phyloP scores from a whole-genome alignment of 2,888 invertebrate species.

The Artemia sinica region DNA sequence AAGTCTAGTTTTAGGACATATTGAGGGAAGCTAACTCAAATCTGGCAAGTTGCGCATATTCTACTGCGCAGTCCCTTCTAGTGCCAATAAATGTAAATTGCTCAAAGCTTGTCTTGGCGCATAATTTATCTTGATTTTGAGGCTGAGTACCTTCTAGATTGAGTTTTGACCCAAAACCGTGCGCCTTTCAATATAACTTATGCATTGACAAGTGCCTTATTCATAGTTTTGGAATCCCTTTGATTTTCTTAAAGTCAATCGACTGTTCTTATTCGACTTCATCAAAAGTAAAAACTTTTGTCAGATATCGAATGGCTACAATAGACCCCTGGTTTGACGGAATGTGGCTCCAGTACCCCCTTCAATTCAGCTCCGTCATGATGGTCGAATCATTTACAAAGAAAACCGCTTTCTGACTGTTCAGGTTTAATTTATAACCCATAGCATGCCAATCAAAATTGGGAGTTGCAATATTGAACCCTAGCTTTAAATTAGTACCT shows the following conservation, averaged over 20 bases:
- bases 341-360: slow-evolving; percentile 13
- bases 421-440: not conserved
- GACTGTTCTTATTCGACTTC: not conserved
- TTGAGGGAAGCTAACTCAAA: no score
- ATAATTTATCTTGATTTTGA: no score
- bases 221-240: not conserved
- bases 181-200: no score
- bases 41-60: no score
- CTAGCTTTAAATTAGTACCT: not conserved
- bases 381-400: slow-evolving; percentile 14
- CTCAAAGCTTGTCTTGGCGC: no score
- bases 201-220: no score
- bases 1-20: no score
- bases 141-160: no score
- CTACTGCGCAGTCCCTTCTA: no score
- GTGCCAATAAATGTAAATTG: no score
- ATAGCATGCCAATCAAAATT: not conserved
- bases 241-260: slow-evolving; percentile 6
- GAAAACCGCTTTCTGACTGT: slow-evolving; percentile 11
- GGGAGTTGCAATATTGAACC: not conserved
- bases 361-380: not conserved
- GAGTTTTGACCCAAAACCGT: no score
- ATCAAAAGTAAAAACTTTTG: slow-evolving; percentile 10
- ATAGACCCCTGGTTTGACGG: slow-evolving; percentile 12
- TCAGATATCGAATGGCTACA: not conserved